Base-by-base conservation (phyloP, 2,888 invertebrate species). In the Sminthurides aquaticus region DNA sequence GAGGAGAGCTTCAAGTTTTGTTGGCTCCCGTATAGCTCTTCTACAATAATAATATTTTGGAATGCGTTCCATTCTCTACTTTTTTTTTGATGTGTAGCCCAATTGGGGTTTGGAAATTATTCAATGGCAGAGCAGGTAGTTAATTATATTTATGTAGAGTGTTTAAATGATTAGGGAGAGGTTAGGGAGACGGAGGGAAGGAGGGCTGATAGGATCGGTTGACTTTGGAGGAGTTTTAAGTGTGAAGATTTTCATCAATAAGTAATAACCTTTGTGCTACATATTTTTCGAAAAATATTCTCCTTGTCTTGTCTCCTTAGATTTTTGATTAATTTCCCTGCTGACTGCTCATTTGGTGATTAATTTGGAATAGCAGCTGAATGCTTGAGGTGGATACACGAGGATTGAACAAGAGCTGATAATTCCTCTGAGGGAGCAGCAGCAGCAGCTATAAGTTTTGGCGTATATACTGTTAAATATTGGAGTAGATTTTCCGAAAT, bases 301-400 rank as follows among this genome's bases (percentile, higher is more conserved):
- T 34, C 43, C 8, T 34, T 34, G 43, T 34, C 43, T 34, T 15
- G 43, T 34, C 15, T 34, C 43, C 5, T 34, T 34, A 34, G 43
- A 22, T 48, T 59, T 22, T 22, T 59, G 3, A 8, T 57, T 57
- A 20, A 20, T 57, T 18, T 25, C 18, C 29, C 29, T 57, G 2
- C 5, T 29, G 59, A 43, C 22, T 43, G 34, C 25, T 29, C 48
- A 43, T 25, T 57, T 66, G 1, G 62, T 67, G 22, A 62, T n/a
- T n/a, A n/a, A n/a, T n/a, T n/a, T n/a, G n/a, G n/a, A n/a, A n/a
- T n/a, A n/a, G n/a, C n/a, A n/a, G n/a, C n/a, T n/a, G n/a, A n/a
- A n/a, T n/a, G n/a, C n/a, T n/a, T n/a, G n/a, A n/a, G n/a, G n/a
- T n/a, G n/a, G n/a, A n/a, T n/a, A n/a, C n/a, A n/a, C n/a, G n/a